A percentile compares a stretch with the other conserved stretches of the same genome.
These are phyloP conservation scores for Danio aesculapii DNA, from an alignment of 2,797 vertebrate species.

Conservation along the genomic window DNA sequence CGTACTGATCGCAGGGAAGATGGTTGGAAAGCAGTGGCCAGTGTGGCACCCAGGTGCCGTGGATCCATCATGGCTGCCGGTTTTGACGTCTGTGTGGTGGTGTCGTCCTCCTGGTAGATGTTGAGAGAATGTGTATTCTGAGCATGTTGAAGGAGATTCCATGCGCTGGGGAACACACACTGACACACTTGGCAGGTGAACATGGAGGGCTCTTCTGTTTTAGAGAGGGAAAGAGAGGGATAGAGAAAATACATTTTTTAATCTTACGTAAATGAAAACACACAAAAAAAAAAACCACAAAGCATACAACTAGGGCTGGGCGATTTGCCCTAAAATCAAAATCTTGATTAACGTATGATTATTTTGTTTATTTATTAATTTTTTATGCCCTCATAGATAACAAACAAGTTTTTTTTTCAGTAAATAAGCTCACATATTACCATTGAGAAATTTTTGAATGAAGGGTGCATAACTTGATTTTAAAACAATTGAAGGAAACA, in stretches of 20 bases:
- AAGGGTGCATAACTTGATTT: no score
- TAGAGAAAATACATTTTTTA: background rate
- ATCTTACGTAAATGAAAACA: no score
- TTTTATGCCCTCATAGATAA: no score
- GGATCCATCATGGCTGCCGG: slow-evolving; percentile 74
- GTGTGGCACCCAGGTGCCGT: slow-evolving; percentile 73
- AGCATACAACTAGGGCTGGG: background rate
- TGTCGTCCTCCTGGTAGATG: slow-evolving; percentile 80
- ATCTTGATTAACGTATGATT: no score
- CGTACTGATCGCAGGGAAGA: slow-evolving; percentile 60
- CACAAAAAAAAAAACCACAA: background rate
- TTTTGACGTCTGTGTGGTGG: slow-evolving; percentile 45
- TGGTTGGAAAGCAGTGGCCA: slow-evolving; percentile 75
- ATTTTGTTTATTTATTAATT: no score
- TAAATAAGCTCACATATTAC: no score
- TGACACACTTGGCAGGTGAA: slow-evolving; percentile 87
- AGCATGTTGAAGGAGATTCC: slow-evolving; percentile 84
- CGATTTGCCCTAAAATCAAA: no score
- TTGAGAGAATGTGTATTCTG: slow-evolving; percentile 84
- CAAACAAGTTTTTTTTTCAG: no score
- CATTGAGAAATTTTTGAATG: no score
- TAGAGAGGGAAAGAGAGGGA: slow-evolving; percentile 53
- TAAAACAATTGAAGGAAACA: no score
- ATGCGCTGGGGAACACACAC: slow-evolving; percentile 76
- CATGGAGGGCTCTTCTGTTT: slow-evolving; percentile 72